Base-by-base conservation (phyloP, 2,888 invertebrate genomes). In the Epinotia bilunana region DNA sequence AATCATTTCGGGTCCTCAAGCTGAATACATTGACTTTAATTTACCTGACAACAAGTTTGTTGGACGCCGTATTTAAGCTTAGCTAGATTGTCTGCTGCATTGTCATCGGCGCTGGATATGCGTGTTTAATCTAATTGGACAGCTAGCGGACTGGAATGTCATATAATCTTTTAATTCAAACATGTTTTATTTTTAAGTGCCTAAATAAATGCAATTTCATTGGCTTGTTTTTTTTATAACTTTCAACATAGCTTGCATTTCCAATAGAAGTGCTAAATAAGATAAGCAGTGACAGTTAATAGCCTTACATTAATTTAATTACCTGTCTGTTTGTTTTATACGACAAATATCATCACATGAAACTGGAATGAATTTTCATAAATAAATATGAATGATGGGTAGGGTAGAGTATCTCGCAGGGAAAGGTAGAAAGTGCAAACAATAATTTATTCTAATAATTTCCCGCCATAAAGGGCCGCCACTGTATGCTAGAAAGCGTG, bases 361-460 rank as follows among this genome's bases (percentile, higher is more conserved):
- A 7, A 43, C 53, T 2, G 33, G 49, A 60, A 65, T 67, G 60
- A 16, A 73, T 73, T 73, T 74, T 74, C 70, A 75, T 72, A 72
- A 55, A 74, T 74, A 65, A 67, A 72, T 65, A 67, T 65, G 60
- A 53, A 53, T 49, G 60, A 74, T 72, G 67, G 28, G 67, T 43
- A 20, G 13, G 33, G 23, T 43, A 63, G 64, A 39, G 39, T 9
- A 39, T 39, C 57, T 60, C 18, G 64, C 63, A 49, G 68, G 73
- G 72, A 76, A 76, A 76, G 61, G 62, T 73, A 76, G 73, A 75
- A 75, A 75, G 77, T 74, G 74, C 74, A 76, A 68, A 76, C 72
- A 77, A 78, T 77, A 78, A 79, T 78, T 79, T 78, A 78, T 77
- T 76, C 79, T 72, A 73, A 76, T 72, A 74, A 73, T 76, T 75